Percentiles rank a stretch among this genome's conserved stretches.
Evolutionary conservation across 2,113 vertebrate species (phyloP).

Genomic region (Aviceda subcristata): DNA sequence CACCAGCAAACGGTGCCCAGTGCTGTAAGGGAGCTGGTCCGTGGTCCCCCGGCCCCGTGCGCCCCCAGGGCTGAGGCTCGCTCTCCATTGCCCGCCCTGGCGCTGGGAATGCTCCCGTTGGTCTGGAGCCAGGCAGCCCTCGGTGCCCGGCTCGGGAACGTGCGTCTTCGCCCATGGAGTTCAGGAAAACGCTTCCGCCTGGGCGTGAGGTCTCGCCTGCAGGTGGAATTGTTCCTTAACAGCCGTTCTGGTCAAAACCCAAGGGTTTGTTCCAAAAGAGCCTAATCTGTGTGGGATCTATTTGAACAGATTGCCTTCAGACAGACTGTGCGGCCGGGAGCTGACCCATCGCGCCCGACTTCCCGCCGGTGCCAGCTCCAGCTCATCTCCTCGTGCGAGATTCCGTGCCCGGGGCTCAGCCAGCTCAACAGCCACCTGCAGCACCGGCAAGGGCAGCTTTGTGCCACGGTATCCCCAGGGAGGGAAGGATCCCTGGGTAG

Average conservation of each 20-base stretch:
- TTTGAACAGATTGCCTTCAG: background rate
- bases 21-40: background rate
- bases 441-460: background rate
- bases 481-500: background rate
- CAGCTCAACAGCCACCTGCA: background rate
- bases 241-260: background rate
- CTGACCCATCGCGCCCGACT: accelerated
- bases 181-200: accelerated
- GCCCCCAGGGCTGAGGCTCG: background rate
- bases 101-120: background rate
- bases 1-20: background rate
- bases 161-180: accelerated
- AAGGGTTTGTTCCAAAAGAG: background rate
- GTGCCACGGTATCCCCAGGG: background rate
- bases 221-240: background rate
- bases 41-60: background rate
- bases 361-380: accelerated
- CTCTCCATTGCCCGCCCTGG: background rate
- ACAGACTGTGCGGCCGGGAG: background rate
- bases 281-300: background rate
- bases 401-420: background rate
- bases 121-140: background rate
- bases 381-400: background rate
- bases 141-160: accelerated
- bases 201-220: background rate